A percentile compares a stretch with the other conserved stretches of the same genome.
Evolutionary conservation across 2,113 vertebrate genomes (phyloP).

Genomic region (Tragelaphus buxtoni): DNA sequence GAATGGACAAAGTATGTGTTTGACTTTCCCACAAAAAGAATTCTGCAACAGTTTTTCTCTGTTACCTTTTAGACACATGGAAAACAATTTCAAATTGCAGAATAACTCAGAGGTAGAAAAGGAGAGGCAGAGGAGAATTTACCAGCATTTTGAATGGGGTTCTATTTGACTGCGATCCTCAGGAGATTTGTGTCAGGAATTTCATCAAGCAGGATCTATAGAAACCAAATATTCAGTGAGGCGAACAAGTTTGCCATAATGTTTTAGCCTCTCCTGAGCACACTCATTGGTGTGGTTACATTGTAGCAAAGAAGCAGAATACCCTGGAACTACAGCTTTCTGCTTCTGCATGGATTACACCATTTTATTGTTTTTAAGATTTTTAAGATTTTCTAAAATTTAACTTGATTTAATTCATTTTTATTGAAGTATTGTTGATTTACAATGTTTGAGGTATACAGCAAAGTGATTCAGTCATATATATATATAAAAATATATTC

Average conservation of each 20-base stretch:
- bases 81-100: neutral
- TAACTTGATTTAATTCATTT: neutral
- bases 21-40: neutral
- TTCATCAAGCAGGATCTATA: neutral
- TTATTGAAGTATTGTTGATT: neutral
- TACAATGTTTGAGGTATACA: neutral
- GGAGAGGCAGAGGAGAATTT: neutral
- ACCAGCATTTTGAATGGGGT: neutral
- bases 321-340: neutral
- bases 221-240: neutral
- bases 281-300: neutral
- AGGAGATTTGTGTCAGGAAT: neutral
- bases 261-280: neutral
- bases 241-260: neutral
- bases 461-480: neutral
- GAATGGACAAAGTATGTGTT: neutral
- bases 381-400: neutral
- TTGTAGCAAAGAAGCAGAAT: neutral
- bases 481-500: neutral
- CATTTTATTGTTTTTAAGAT: neutral
- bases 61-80: neutral
- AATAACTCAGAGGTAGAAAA: neutral
- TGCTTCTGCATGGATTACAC: neutral
- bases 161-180: neutral
- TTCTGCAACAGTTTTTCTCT: neutral